Evolutionary conservation across 2,888 invertebrate species (phyloP), one percentile per base, ranked within the genome.

Genomic region (Orthosia gothica): DNA sequence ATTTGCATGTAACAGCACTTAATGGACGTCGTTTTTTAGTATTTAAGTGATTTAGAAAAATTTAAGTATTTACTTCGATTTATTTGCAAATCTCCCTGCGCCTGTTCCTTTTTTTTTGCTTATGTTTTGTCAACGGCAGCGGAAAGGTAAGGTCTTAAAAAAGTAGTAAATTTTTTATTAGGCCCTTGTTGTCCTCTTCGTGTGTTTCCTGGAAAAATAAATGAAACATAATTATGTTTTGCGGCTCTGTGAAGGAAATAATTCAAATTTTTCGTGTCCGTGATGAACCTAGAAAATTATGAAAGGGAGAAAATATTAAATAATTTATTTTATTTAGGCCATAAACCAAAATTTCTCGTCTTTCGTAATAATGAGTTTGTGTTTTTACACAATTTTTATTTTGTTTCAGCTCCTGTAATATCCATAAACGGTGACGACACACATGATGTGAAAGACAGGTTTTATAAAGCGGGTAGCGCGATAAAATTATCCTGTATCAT

Each of bases 391-490:
- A 70, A 52, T 52, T 18, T 5, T 4, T 0, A 18, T 75, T 72
- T 49, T 50, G 1, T 94, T 94, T n/a, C 95, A 98, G 98, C 98
- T 79, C 98, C 98, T 65, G 97, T 98, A 78, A 96, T 98, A 82
- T 97, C 97, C 85, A 97, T 98, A 90, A 97, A 98, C 69, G 98
- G 98, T 87, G 98, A 98, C 87, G 97, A 97, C 87, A 97, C 97
- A 70, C 97, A 98, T 88, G 97, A 97, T 91, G 97, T 98, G 69
- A 97, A 97, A 87, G 98, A 98, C 92, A 97, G 97, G 88, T 98
- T 98, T 92, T 98, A 98, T 93, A 98, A 98, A 94, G 97, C 97
- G 49, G 98, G 98, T 85, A 98, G 98, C 92, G 97, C 97, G 72
- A 98, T 98, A 86, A 98, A 98, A 92, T 95, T 98, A 80, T 97